Conservation (phyloP, 2,113 vertebrate species). For the human region GRCh38 chrX:28998501-28999000, state of each 20-base stretch:
- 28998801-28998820: conserved; percentile 78
- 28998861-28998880: conserved; percentile 64
- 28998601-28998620: conserved; percentile 65
- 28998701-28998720: conserved; percentile 83
- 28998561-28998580: conserved; percentile 66
- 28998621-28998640: conserved; percentile 66
- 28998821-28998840: conserved; percentile 77
- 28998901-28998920: conserved; percentile 65
- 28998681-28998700: conserved; percentile 81
- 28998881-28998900: conserved; percentile 67
- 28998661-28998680: conserved; percentile 82
- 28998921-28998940: conserved; percentile 53
- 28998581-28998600: conserved; percentile 75
- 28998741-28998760: conserved; percentile 83
- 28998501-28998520: conserved; percentile 46
- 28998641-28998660: conserved; percentile 79
- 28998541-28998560: conserved; percentile 18
- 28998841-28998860: conserved; percentile 69
- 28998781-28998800: conserved; percentile 77
- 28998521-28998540: conserved; percentile 60
- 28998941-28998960: conserved; percentile 38
- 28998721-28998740: conserved; percentile 85
- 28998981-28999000: conserved; percentile 69
- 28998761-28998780: conserved; percentile 80
- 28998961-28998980: conserved; percentile 60